Percentiles rank a stretch among this genome's conserved stretches.
Conservation (phyloP, 1,140 invertebrate species). For the Drosophila kanapiae region DNA sequence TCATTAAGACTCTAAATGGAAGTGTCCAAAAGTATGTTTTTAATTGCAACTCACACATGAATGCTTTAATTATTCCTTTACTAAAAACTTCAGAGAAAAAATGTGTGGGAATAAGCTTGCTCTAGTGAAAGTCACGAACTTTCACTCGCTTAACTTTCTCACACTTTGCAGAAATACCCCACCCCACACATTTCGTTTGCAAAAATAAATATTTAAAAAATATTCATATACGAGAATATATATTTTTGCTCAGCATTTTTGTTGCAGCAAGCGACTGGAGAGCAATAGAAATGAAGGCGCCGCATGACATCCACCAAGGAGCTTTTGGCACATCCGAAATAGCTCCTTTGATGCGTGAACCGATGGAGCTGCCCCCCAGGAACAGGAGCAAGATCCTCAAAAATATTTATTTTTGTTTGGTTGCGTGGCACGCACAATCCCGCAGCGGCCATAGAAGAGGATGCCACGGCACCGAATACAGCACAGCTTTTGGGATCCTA, state of each 20-base stretch:
- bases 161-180: neutral
- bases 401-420: constrained; percentile 43
- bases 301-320: constrained; percentile 42
- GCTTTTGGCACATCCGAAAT: constrained; percentile 42
- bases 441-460: constrained; percentile 33
- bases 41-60: constrained; percentile 1
- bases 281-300: constrained; percentile 45
- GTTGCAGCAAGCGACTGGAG: constrained; percentile 25
- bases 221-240: constrained; percentile 30
- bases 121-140: constrained; percentile 22
- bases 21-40: neutral
- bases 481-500: constrained; percentile 4
- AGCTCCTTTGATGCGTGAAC: constrained; percentile 44
- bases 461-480: neutral
- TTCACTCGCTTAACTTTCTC: constrained; percentile 31
- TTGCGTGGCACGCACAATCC: constrained; percentile 42
- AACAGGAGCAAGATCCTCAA: constrained; percentile 31
- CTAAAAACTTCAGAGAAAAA: constrained; percentile 4
- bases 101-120: constrained; percentile 22
- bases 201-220: constrained; percentile 24
- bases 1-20: neutral
- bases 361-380: constrained; percentile 43
- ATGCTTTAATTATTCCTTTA: neutral
- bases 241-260: constrained; percentile 28
- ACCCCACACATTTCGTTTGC: constrained; percentile 10